Evolutionary conservation across 1,140 invertebrate species (phyloP), one percentile per base, ranked within the genome.

Genomic region (Saxidomus purpurata): DNA sequence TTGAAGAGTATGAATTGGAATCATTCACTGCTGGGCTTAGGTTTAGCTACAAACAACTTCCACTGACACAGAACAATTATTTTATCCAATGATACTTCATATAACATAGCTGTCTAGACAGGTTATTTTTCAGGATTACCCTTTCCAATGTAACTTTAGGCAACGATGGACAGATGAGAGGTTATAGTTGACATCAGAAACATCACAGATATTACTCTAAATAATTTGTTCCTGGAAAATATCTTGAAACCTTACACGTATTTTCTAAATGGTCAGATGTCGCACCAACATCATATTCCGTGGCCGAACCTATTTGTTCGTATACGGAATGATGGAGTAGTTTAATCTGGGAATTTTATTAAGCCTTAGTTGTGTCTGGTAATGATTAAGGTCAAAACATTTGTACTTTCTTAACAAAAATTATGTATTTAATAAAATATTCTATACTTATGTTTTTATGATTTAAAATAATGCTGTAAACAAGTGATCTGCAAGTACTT

Each of bases 191-290:
- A 93, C 36, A 91, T 94, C 28, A 86, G 90, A 59, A 91, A 95
- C 52, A 94, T 95, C 38, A 93, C 94, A 11, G 91, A 93, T 67
- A 92, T 96, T 1, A 94, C 95, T 4, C 91, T 96, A 19, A 96
- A 94, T 90, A 95, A 96, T 89, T 92, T 93, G 36, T 94, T 96
- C 83, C 90, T 96, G 94, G 59, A 63, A 15, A 63, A 63, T 90
- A 99, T 99, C 90, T 99, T 99, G 99, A 97, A 98, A 91, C 99
- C 99, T 0, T 98, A 99, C 94, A 99, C 98, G 0, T 99, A 98
- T 94, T 99, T 99, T 96, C 97, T 98, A 94, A 98, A 98, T 95
- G 98, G 98, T 97, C 98, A 98, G 94, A 97, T 98, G 80, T 99
- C 98, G 15, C 98, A 99, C 92, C 97, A 99, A 36, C 99, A 99